Evolutionary conservation across 2,113 vertebrate species (phyloP).

Genomic region (Trinectes maculatus): DNA sequence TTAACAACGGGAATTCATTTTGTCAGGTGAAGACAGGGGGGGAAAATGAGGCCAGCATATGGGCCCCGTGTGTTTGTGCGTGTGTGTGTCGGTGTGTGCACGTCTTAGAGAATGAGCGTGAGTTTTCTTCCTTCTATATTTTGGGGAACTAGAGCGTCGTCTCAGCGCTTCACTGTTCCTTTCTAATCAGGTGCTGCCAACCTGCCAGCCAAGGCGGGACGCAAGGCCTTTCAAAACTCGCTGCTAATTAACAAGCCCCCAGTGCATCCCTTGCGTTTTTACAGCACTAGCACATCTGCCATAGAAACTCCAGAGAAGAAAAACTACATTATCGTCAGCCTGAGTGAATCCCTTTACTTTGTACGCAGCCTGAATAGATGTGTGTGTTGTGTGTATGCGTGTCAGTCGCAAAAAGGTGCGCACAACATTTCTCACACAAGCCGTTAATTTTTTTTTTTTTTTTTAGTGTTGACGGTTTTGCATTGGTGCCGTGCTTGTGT

Average conservation of each 20-base stretch:
- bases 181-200: conserved; percentile 84
- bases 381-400: conserved; percentile 55
- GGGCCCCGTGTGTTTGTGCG: conserved; percentile 47
- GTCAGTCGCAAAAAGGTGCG: conserved; percentile 56
- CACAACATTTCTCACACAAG: conserved; percentile 57
- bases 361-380: conserved; percentile 65
- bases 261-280: conserved; percentile 69
- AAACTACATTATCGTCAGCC: conserved; percentile 73
- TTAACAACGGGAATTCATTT: conserved; percentile 68
- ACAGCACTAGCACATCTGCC: conserved; percentile 74
- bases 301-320: conserved; percentile 67
- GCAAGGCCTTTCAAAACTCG: conserved; percentile 74
- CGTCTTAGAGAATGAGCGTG: conserved; percentile 14
- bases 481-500: conserved; percentile 58
- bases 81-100: conserved; percentile 14
- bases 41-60: conserved; percentile 68
- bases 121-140: conserved; percentile 75
- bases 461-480: conserved; percentile 52
- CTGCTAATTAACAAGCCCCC: conserved; percentile 80
- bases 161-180: conserved; percentile 71
- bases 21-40: conserved; percentile 77
- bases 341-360: conserved; percentile 65
- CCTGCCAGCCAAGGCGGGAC: conserved; percentile 80
- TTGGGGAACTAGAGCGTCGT: conserved; percentile 74
- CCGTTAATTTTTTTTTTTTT: conserved; percentile 34